Evolutionary conservation across 23 tunicate genomes (phyloP).

Genomic region (Trididemnum miniatum): DNA sequence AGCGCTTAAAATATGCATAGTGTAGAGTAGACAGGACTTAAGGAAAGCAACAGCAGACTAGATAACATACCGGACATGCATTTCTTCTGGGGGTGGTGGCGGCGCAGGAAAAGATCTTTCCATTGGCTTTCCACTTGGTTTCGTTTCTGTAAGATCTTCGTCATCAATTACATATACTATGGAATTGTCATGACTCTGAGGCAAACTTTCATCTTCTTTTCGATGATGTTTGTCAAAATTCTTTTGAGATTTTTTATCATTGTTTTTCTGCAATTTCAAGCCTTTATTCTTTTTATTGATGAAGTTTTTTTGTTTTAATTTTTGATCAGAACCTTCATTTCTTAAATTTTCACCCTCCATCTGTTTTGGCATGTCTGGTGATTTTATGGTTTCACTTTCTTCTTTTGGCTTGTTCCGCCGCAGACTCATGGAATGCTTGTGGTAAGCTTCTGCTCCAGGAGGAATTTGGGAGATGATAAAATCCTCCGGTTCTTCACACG

Average conservation of each 20-base stretch:
- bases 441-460: slow-evolving; percentile 53
- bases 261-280: not conserved
- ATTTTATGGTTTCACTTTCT: slow-evolving; percentile 54
- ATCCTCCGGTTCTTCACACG: slow-evolving; percentile 87
- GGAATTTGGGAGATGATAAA: slow-evolving; percentile 80
- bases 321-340: not conserved
- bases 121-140: no score
- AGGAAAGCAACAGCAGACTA: not conserved
- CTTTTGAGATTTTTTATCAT: not conserved
- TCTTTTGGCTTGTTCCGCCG: slow-evolving; percentile 5
- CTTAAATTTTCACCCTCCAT: no score
- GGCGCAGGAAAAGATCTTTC: no score
- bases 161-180: slow-evolving; percentile 51
- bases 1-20: not conserved
- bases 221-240: not conserved
- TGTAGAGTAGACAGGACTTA: not conserved
- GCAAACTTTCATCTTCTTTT: no score
- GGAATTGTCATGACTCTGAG: no score
- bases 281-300: not conserved
- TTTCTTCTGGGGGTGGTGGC: no score
- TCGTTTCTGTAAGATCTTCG: slow-evolving; percentile 32
- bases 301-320: not conserved
- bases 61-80: no score
- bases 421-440: slow-evolving; percentile 45
- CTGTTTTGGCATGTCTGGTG: no score